A percentile compares a stretch with the other conserved stretches of the same genome.
These are phyloP conservation scores for Arnoldichthys spilopterus DNA, from an alignment of 2,797 vertebrate genomes.

Conservation along the genomic window DNA sequence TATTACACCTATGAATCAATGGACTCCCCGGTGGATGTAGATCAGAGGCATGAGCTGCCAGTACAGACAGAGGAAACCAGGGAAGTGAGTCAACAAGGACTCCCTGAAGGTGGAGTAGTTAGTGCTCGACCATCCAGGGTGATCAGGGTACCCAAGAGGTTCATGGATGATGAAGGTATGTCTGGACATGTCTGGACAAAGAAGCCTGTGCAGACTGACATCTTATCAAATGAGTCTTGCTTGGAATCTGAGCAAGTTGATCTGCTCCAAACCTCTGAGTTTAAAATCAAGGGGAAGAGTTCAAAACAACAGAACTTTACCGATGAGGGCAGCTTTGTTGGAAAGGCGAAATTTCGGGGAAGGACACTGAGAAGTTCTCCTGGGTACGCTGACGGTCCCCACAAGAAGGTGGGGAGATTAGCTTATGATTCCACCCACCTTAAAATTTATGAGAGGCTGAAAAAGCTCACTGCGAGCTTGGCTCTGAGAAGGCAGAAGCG, in stretches of 20 bases:
- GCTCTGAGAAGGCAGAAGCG: slow-evolving; percentile 67
- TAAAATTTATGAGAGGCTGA: slow-evolving; percentile 87
- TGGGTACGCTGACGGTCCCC: slow-evolving; percentile 25
- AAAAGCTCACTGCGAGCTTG: slow-evolving; percentile 76
- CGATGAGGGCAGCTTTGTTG: not conserved
- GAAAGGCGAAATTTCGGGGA: slow-evolving; percentile 11
- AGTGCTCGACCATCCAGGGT: slow-evolving; percentile 87
- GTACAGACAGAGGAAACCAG: slow-evolving; percentile 50
- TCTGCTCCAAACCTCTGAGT: not conserved
- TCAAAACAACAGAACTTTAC: not conserved
- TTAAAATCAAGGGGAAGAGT: not conserved
- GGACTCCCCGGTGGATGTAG: slow-evolving; percentile 2
- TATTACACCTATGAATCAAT: slow-evolving; percentile 65
- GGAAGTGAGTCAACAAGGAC: slow-evolving; percentile 49
- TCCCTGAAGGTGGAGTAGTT: slow-evolving; percentile 64
- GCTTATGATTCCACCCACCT: slow-evolving; percentile 77
- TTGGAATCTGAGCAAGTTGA: slow-evolving; percentile 1
- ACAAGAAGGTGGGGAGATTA: slow-evolving; percentile 67
- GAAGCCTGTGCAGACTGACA: slow-evolving; percentile 40
- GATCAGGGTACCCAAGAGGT: slow-evolving; percentile 89
- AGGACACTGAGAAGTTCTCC: slow-evolving; percentile 5
- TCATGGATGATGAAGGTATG: slow-evolving; percentile 83
- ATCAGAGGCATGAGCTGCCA: slow-evolving; percentile 34
- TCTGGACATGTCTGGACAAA: slow-evolving; percentile 69
- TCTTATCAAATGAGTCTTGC: not conserved